Evolutionary conservation across 1,140 invertebrate species (phyloP).

Genomic region (Scaptomyza pallida): DNA sequence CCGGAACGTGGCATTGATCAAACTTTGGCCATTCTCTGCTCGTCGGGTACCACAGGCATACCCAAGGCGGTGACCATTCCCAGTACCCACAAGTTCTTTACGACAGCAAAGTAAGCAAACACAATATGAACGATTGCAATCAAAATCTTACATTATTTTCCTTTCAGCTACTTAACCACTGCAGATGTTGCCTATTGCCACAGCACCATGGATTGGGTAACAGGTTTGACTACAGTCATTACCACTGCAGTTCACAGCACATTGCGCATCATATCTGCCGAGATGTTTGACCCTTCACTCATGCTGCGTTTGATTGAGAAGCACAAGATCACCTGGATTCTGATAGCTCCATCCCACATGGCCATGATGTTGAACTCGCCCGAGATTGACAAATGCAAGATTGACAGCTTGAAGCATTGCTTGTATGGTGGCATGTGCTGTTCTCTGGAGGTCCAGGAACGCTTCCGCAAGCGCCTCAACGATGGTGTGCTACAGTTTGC

Average conservation of each 20-base stretch:
- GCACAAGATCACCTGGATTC: constrained; percentile 38
- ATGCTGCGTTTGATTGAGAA: constrained; percentile 22
- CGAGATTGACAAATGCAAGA: constrained; percentile 17
- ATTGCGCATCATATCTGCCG: constrained; percentile 12
- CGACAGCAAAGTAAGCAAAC: constrained; percentile 21
- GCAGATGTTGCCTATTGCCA: constrained; percentile 29
- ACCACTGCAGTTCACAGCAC: constrained; percentile 19
- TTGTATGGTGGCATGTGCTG: constrained; percentile 31
- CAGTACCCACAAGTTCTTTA: constrained; percentile 79
- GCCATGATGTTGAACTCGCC: constrained; percentile 21
- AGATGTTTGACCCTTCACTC: constrained; percentile 9
- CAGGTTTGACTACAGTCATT: constrained; percentile 26
- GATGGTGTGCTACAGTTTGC: constrained; percentile 18
- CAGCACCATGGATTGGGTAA: constrained; percentile 49
- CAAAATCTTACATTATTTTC: no score
- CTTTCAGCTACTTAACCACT: constrained; percentile 23
- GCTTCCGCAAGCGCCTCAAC: constrained; percentile 20
- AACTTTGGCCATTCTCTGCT: constrained; percentile 78
- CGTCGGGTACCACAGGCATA: constrained; percentile 90
- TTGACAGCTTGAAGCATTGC: constrained; percentile 22
- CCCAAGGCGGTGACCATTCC: constrained; percentile 91
- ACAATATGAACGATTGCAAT: no score
- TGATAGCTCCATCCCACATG: constrained; percentile 21
- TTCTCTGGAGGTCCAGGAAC: constrained; percentile 23
- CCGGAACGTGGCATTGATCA: constrained; percentile 46